Evolutionary conservation across 2,888 invertebrate species (phyloP), one percentile per base, ranked within the genome.

Genomic region (Lasioglossum pauxillum): DNA sequence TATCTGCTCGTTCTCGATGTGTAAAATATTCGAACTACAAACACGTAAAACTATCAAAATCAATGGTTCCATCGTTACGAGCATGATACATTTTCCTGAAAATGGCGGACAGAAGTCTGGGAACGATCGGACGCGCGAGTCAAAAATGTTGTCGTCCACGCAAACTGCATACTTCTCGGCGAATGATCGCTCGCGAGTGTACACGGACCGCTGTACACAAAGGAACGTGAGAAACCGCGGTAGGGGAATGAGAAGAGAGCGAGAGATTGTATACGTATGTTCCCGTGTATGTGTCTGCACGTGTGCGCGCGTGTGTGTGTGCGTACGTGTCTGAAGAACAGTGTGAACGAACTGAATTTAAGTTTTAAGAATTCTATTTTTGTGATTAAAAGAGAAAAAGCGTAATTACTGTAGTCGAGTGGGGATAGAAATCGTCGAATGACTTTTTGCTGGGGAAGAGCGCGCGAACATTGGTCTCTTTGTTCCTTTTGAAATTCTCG

Each of bases 331-430:
- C 23, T 2, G 41, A n/a, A n/a, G n/a, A 71, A 41, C 38, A n/a
- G 23, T 44, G 71, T 78, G 87, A 88, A 82, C 76, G 87, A 88
- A 85, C 91, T 93, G 93, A 93, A 93, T 94, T 95, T 93, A 95
- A 94, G 94, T 95, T 95, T 95, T 91, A 93, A 94, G 93, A 94
- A 93, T 94, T 95, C 94, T 95, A 95, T 95, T 95, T 95, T 95
- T 95, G 93, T 94, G 93, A 91, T 92, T 90, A 67, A 76, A 83
- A 57, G 64, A 46, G 38, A 72, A 92, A 89, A 80, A 85, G 64
- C 82, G 79, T 90, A 87, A 89, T 88, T 90, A 91, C 85, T 71
- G 82, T 91, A 83, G 84, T 74, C 74, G 27, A 14, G 71, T 8
- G 38, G 69, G n/a, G 27, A 35, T 72, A 31, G 83, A 53, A 71